These are phyloP conservation scores for Orthonyx spaldingii DNA, from an alignment of 2,113 vertebrate species.

Conservation along the genomic window DNA sequence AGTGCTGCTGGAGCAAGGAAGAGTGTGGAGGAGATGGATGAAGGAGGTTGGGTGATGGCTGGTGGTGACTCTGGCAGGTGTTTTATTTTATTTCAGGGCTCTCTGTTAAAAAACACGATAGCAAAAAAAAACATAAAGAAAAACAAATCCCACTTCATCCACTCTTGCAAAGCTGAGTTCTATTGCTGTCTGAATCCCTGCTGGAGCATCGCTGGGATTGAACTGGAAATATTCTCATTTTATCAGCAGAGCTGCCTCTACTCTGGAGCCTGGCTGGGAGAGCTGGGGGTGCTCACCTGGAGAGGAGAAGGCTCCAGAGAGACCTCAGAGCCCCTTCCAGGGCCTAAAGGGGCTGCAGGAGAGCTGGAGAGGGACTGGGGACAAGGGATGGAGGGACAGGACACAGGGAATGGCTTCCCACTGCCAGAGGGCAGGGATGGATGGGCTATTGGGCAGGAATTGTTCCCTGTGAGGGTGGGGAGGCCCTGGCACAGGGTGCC, in stretches of 20 bases:
- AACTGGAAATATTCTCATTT: not conserved
- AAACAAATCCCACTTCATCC: not conserved
- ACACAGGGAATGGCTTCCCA: not conserved
- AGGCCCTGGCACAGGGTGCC: too few relatives aligned
- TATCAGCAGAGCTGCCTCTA: not conserved
- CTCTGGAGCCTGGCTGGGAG: not conserved
- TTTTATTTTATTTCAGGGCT: not conserved
- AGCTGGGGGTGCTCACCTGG: rapidly evolving
- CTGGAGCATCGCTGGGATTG: not conserved
- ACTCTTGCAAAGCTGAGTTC: not conserved
- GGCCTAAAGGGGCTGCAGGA: not conserved
- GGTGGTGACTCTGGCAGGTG: not conserved
- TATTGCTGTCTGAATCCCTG: not conserved
- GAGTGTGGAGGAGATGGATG: rapidly evolving
- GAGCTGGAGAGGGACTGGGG: not conserved
- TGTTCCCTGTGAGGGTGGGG: too few relatives aligned
- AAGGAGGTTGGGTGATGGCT: not conserved
- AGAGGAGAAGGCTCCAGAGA: not conserved
- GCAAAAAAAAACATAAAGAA: not conserved
- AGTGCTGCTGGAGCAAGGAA: not conserved
- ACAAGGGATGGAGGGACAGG: not conserved
- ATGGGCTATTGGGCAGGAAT: too few relatives aligned
- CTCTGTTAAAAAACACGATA: not conserved
- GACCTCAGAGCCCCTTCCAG: not conserved
- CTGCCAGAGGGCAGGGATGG: rapidly evolving